These are phyloP conservation scores for Recurvirostra avosetta DNA, from an alignment of 2,113 vertebrate genomes.

Conservation along the genomic window DNA sequence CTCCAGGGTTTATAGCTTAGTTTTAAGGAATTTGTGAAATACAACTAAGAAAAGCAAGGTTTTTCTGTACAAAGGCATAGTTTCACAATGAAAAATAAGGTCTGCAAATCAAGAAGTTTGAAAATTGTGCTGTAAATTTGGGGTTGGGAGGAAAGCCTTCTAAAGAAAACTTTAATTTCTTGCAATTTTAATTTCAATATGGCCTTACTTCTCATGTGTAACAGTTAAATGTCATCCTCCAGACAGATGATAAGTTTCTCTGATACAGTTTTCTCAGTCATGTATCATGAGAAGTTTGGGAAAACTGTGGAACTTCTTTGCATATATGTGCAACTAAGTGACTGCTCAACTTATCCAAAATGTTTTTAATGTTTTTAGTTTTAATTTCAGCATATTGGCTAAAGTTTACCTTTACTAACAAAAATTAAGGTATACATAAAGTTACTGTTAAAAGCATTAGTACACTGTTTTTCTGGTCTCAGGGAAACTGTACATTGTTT, in stretches of 20 bases:
- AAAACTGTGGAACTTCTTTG: neutral
- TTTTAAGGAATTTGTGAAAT: neutral
- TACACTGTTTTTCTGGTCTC: neutral
- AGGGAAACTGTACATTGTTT: neutral
- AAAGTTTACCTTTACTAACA: neutral
- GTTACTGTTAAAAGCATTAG: neutral
- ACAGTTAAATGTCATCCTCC: neutral
- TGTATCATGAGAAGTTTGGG: neutral
- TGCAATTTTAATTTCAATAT: neutral
- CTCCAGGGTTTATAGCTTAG: neutral
- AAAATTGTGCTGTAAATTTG: neutral
- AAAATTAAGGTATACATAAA: neutral
- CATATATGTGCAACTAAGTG: neutral
- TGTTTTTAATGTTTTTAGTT: neutral
- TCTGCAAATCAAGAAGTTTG: neutral
- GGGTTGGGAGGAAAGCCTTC: neutral
- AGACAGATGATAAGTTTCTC: neutral
- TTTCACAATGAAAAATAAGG: neutral
- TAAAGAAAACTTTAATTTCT: neutral
- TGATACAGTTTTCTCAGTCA: neutral
- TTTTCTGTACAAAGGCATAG: neutral
- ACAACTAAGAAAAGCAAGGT: neutral
- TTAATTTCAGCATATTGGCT: neutral
- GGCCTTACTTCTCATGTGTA: neutral
- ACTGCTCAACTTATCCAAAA: neutral